Evolutionary conservation across 2,113 vertebrate genomes (phyloP).

Genomic region (Saguinus midas): DNA sequence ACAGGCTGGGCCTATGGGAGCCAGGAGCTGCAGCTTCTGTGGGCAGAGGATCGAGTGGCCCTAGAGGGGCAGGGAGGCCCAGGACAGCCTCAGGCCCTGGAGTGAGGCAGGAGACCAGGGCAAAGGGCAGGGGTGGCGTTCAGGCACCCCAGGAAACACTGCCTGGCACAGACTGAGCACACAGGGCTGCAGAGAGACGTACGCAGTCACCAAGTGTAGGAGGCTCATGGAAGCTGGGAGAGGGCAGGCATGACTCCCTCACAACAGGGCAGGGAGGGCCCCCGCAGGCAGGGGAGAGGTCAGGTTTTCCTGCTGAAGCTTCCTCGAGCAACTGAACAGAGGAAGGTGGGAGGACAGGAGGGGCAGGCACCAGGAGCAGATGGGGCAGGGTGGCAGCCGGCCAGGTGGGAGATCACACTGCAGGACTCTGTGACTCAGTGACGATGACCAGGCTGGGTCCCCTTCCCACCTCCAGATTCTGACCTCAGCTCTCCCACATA

Average conservation of each 20-base stretch:
- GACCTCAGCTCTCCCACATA: not conserved
- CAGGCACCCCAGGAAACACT: not conserved
- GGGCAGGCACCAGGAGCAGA: not conserved
- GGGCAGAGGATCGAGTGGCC: not conserved
- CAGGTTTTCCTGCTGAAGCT: not conserved
- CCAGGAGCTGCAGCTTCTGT: fast-evolving
- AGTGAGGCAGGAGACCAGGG: not conserved
- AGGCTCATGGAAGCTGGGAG: fast-evolving
- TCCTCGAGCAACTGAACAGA: not conserved
- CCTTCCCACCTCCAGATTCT: not conserved
- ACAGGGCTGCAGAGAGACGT: not conserved
- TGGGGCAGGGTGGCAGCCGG: fast-evolving
- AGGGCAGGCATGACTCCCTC: not conserved
- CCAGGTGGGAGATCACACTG: fast-evolving
- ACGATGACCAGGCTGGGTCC: fast-evolving
- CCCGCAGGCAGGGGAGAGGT: not conserved
- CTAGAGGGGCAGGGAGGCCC: not conserved
- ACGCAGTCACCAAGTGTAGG: not conserved
- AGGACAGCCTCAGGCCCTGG: not conserved
- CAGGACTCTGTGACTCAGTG: fast-evolving
- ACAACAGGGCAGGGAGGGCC: not conserved
- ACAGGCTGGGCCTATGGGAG: fast-evolving
- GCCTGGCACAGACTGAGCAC: not conserved
- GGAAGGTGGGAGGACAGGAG: not conserved
- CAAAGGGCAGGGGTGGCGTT: not conserved